These are phyloP conservation scores for Caenorhabditis sp. DNA, from an alignment of 2,888 invertebrate species.

Conservation along the genomic window DNA sequence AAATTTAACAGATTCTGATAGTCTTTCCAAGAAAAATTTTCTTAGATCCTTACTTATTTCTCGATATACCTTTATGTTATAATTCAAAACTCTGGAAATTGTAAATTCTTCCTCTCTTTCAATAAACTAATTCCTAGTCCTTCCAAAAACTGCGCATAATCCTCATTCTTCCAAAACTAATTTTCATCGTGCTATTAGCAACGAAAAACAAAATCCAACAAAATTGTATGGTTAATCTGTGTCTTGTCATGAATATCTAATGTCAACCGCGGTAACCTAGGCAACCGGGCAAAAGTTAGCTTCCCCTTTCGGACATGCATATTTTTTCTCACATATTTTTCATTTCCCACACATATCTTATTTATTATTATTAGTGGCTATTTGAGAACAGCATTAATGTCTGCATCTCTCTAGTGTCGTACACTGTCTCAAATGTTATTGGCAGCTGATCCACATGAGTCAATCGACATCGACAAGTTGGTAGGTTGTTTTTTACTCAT, in stretches of 20 bases:
- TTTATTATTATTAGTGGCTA: background rate
- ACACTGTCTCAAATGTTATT: conserved; percentile 39
- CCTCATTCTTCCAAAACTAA: no score
- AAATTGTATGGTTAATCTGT: background rate
- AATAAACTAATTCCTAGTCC: no score
- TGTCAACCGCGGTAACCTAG: background rate
- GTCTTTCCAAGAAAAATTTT: no score
- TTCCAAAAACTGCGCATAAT: no score
- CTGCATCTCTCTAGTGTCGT: conserved; percentile 1
- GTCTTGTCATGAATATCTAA: background rate
- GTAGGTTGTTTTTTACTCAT: conserved; percentile 23
- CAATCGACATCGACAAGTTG: conserved; percentile 48
- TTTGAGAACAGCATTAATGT: background rate
- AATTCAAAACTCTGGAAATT: no score
- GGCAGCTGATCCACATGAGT: conserved; percentile 44
- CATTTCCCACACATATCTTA: background rate
- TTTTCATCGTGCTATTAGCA: no score
- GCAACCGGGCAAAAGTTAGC: background rate
- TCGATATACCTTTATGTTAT: no score
- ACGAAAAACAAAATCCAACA: background rate
- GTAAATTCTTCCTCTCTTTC: no score
- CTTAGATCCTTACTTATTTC: no score
- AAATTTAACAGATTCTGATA: no score
- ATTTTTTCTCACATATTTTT: background rate
- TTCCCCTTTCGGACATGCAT: background rate